Percentiles rank a stretch among this genome's conserved stretches.
phyloP scores from a whole-genome alignment of 2,797 vertebrate genomes.

The Salarias fasciatus region DNA sequence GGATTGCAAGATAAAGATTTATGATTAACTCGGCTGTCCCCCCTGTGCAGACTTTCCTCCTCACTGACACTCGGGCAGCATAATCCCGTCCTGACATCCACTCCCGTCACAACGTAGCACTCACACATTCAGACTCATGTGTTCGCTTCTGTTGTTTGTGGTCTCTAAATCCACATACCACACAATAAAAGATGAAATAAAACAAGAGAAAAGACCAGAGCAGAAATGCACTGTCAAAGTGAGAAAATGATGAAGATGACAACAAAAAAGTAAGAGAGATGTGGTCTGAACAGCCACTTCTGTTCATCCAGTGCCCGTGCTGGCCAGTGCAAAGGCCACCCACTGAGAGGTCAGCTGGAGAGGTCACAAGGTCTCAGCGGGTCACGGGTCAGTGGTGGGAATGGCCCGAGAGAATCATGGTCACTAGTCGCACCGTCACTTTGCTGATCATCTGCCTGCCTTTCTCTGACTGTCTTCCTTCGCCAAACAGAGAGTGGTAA shows the following conservation, averaged over 20 bases:
- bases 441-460: background rate
- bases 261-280: slow-evolving; percentile 17
- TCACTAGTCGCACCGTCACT: slow-evolving; percentile 7
- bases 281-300: slow-evolving; percentile 36
- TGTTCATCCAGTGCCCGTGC: slow-evolving; percentile 35
- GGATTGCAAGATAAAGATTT: slow-evolving; percentile 83
- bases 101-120: slow-evolving; percentile 36
- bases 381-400: slow-evolving; percentile 66
- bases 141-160: no score
- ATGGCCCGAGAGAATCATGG: slow-evolving; percentile 40
- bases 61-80: slow-evolving; percentile 57
- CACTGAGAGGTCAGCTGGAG: slow-evolving; percentile 72
- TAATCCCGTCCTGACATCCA: slow-evolving; percentile 72
- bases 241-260: slow-evolving; percentile 2
- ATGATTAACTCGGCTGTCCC: slow-evolving; percentile 83
- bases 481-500: slow-evolving; percentile 21
- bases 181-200: no score
- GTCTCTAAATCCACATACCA: no score
- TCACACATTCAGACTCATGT: no score
- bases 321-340: slow-evolving; percentile 71
- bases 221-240: slow-evolving; percentile 8
- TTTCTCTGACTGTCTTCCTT: slow-evolving; percentile 11
- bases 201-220: slow-evolving; percentile 27
- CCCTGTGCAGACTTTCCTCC: slow-evolving; percentile 64
- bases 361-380: slow-evolving; percentile 63